Evolutionary conservation across 1,140 invertebrate genomes (phyloP).

Genomic region (Thaumetopoea pityocampa): DNA sequence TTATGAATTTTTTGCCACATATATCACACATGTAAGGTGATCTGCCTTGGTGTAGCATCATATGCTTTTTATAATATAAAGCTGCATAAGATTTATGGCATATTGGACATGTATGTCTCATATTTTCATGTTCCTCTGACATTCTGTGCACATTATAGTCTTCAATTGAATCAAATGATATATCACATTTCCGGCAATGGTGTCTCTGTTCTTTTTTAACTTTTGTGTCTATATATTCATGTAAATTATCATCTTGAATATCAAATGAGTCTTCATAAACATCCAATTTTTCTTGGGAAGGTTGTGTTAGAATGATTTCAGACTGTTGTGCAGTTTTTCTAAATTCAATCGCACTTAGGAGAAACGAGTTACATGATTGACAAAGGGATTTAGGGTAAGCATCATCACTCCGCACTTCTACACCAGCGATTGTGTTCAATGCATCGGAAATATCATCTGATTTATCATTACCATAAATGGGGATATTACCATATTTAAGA

Average conservation of each 20-base stretch:
- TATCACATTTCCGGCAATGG: constrained; percentile 27
- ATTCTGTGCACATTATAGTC: constrained; percentile 39
- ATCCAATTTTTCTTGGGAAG: constrained; percentile 14
- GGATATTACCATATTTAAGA: constrained; percentile 48
- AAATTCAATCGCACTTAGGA: constrained; percentile 50
- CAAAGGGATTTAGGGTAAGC: constrained; percentile 53
- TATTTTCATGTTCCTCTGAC: constrained; percentile 52
- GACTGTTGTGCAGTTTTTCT: constrained; percentile 51
- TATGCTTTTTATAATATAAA: constrained; percentile 40
- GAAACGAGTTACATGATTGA: constrained; percentile 38
- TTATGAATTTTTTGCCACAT: constrained; percentile 58
- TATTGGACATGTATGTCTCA: constrained; percentile 38
- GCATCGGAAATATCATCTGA: constrained; percentile 36
- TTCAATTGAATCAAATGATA: constrained; percentile 24
- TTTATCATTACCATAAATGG: constrained; percentile 36
- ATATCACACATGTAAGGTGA: constrained; percentile 55
- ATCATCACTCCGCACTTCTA: constrained; percentile 39
- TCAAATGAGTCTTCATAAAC: constrained; percentile 12
- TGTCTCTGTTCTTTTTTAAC: constrained; percentile 13
- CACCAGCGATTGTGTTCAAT: constrained; percentile 38
- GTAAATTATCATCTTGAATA: constrained; percentile 13
- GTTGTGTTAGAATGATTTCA: constrained; percentile 46
- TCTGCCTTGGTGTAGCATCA: constrained; percentile 38
- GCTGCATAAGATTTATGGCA: constrained; percentile 43
- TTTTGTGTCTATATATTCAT: constrained; percentile 9